phyloP scores from a whole-genome alignment of 1,140 invertebrate species.

The Trinorchestia longiramus region DNA sequence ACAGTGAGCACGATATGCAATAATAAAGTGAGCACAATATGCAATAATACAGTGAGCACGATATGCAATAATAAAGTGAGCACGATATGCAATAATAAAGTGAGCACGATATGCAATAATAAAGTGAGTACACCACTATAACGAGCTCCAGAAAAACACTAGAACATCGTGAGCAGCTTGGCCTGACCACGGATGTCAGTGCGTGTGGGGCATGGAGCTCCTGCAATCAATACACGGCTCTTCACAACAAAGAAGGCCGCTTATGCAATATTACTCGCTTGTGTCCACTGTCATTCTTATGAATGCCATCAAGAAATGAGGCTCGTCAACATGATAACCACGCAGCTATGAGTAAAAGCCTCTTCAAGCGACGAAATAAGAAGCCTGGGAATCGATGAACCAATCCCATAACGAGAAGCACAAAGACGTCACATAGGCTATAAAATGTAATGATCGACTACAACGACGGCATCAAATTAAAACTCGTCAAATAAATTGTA shows the following conservation, averaged over 20 bases:
- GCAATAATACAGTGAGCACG: too few relatives aligned
- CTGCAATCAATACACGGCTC: neutral
- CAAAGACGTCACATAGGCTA: conserved; percentile 19
- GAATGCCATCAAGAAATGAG: conserved; percentile 44
- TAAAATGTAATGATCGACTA: conserved; percentile 42
- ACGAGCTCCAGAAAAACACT: neutral
- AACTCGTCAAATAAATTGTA: conserved; percentile 26
- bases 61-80: too few relatives aligned
- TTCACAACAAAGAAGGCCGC: conserved; percentile 35
- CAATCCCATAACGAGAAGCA: conserved; percentile 27
- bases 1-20: too few relatives aligned
- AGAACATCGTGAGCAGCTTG: neutral
- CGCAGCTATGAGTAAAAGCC: conserved; percentile 28
- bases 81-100: too few relatives aligned
- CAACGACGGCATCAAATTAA: conserved; percentile 38
- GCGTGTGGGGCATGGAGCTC: neutral
- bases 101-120: neutral
- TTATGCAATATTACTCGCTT: conserved; percentile 47
- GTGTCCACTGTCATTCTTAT: conserved; percentile 49
- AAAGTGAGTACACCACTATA: too few relatives aligned
- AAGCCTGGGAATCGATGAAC: conserved; percentile 21
- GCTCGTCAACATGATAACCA: conserved; percentile 40
- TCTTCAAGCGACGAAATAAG: conserved; percentile 12
- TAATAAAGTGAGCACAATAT: too few relatives aligned
- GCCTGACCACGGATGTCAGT: neutral